Conservation (phyloP, 2,797 vertebrate species). For the Sciurus carolinensis region DNA sequence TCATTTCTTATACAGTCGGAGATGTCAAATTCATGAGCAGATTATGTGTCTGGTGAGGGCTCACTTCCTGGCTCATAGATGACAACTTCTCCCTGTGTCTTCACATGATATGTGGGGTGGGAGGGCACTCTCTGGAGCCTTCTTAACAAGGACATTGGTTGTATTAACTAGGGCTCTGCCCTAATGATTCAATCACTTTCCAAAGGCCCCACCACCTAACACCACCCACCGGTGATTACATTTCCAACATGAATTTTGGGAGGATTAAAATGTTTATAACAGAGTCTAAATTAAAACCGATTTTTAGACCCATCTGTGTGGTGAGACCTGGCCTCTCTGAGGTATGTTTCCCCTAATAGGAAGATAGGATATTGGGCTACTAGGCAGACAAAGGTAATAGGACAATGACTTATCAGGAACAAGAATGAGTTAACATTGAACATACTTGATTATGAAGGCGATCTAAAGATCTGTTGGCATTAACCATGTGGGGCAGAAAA, state of each 20-base stretch:
- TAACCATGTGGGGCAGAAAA: neutral
- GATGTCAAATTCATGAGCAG: neutral
- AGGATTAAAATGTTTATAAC: neutral
- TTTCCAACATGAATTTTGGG: neutral
- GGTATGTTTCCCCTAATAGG: constrained; percentile 41
- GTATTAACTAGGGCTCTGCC: neutral
- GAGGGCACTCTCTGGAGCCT: neutral
- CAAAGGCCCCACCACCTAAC: neutral
- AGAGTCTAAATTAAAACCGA: constrained; percentile 4
- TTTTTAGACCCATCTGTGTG: neutral
- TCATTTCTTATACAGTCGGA: neutral
- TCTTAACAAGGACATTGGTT: neutral
- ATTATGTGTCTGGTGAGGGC: neutral
- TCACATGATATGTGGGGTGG: neutral
- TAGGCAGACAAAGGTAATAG: neutral
- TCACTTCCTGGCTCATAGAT: neutral
- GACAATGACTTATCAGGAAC: neutral
- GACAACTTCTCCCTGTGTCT: neutral
- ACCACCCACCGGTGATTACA: neutral
- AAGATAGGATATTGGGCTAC: constrained; percentile 2
- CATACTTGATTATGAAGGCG: neutral
- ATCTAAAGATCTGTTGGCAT: neutral
- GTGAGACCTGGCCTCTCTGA: neutral
- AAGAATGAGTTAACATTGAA: neutral
- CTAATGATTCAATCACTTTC: neutral